phyloP scores from a whole-genome alignment of 2,113 vertebrate species.

The Charadrius vociferus region DNA sequence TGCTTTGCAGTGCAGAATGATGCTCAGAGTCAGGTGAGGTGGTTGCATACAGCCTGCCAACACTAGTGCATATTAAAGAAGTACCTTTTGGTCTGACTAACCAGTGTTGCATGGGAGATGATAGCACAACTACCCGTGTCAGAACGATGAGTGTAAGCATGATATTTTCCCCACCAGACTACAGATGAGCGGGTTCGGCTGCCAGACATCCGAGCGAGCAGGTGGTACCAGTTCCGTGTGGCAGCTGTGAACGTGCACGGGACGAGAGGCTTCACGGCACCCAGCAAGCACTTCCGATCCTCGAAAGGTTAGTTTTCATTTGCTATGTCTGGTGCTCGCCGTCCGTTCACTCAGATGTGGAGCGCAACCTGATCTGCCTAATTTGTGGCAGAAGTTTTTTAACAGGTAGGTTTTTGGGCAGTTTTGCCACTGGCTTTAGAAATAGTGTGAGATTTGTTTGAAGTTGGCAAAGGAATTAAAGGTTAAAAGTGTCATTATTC shows the following conservation, averaged over 20 bases:
- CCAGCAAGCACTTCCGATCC: conserved; percentile 96
- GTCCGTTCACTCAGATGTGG: not conserved
- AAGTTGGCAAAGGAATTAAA: not conserved
- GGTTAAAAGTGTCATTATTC: not conserved
- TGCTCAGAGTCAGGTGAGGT: not conserved
- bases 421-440: not conserved
- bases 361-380: not conserved
- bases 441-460: not conserved
- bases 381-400: not conserved
- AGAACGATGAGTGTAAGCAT: not conserved
- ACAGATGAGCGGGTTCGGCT: conserved; percentile 87
- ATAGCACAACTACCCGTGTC: fast-evolving
- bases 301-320: conserved; percentile 83
- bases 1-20: not conserved
- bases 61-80: not conserved
- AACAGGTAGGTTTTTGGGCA: conserved; percentile 1
- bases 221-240: conserved; percentile 98
- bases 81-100: not conserved
- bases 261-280: conserved; percentile 93
- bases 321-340: not conserved
- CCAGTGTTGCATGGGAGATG: not conserved
- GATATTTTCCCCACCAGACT: conserved; percentile 79
- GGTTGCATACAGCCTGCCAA: not conserved
- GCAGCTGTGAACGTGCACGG: conserved; percentile 93
- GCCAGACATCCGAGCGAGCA: conserved; percentile 84